phyloP scores from a whole-genome alignment of 2,888 invertebrate species.

The Corbicula japonica region DNA sequence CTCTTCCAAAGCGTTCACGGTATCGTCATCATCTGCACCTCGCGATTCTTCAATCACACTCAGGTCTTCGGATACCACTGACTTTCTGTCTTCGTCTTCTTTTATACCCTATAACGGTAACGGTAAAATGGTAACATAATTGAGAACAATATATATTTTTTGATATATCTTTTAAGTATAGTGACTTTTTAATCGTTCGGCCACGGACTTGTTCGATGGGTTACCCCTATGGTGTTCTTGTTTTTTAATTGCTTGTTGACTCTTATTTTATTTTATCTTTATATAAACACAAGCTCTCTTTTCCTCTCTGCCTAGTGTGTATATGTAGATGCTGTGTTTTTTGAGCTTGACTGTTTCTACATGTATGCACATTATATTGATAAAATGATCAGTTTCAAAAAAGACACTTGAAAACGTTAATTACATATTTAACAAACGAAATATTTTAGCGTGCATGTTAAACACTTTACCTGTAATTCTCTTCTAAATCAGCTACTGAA shows the following conservation, averaged over 20 bases:
- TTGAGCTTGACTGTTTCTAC: too few relatives aligned
- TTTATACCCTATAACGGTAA: slow-evolving; percentile 40
- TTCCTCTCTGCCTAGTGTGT: too few relatives aligned
- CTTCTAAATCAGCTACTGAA: background rate
- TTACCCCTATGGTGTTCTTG: background rate
- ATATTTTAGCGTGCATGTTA: background rate
- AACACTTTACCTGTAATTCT: background rate
- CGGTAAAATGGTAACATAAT: background rate
- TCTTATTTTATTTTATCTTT: too few relatives aligned
- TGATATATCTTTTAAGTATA: background rate
- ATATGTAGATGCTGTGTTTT: too few relatives aligned
- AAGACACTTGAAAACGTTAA: too few relatives aligned
- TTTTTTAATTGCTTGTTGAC: background rate
- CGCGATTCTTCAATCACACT: background rate
- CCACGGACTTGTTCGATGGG: background rate
- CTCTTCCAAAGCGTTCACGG: slow-evolving; percentile 25
- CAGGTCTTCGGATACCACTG: slow-evolving; percentile 41
- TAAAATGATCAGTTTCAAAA: too few relatives aligned
- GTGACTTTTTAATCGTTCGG: background rate
- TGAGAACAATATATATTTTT: background rate
- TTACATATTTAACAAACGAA: too few relatives aligned
- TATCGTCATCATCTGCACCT: too few relatives aligned
- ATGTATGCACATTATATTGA: too few relatives aligned
- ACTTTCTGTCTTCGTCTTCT: slow-evolving; percentile 63
- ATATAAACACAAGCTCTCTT: too few relatives aligned